A percentile compares a stretch with the other conserved stretches of the same genome.
phyloP scores from a whole-genome alignment of 2,113 vertebrate species.

The Cromileptes altivelis region DNA sequence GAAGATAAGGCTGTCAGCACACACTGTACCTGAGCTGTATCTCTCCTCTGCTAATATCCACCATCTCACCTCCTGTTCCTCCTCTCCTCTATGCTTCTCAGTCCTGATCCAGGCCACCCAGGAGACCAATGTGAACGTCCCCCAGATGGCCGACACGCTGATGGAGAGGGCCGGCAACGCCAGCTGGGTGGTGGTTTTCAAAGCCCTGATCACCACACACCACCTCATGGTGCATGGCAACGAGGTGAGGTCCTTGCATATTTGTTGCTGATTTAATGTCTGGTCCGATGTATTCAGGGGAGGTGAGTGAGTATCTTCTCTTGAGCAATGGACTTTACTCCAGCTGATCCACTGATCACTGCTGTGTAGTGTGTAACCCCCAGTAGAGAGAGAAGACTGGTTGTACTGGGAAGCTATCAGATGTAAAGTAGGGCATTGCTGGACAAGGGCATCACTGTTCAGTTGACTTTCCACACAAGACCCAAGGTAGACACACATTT shows the following conservation, averaged over 20 bases:
- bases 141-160: conserved; percentile 96
- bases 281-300: background rate
- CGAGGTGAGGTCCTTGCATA: conserved; percentile 88
- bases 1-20: background rate
- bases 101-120: conserved; percentile 98
- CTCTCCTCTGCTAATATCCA: background rate
- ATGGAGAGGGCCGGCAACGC: conserved; percentile 97
- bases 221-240: conserved; percentile 99
- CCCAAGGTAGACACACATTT: background rate
- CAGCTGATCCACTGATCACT: background rate
- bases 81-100: conserved; percentile 76
- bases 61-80: conserved; percentile 36
- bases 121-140: conserved; percentile 97
- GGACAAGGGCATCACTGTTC: background rate
- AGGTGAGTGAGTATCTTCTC: background rate
- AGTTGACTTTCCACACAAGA: background rate
- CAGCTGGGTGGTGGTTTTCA: conserved; percentile 99
- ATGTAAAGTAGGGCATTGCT: conserved; percentile 16
- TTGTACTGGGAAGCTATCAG: background rate
- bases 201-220: conserved; percentile 97
- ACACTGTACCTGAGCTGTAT: background rate
- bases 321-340: background rate
- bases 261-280: background rate
- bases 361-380: background rate
- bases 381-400: background rate